Evolutionary conservation across 2,797 vertebrate species (phyloP), one percentile per base, ranked within the genome.

Genomic region (Ambastaia sidthimunki): DNA sequence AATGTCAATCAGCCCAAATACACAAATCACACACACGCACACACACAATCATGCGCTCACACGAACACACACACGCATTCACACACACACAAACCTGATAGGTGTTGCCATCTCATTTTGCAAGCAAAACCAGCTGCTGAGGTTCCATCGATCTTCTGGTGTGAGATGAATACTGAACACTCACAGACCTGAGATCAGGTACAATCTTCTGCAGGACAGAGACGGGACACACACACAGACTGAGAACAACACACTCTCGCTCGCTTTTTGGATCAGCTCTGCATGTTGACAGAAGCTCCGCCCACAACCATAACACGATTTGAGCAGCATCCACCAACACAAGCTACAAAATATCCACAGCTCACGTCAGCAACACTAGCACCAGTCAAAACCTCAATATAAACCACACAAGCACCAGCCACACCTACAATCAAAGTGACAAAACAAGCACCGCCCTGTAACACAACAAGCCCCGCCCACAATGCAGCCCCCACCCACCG

Each of bases 151-250:
- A 90, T 90, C 84, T 82, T 67, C 84, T 59, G 59, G 78, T 66
- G 55, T 80, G 85, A 80, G 25, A 28, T 81, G 88, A 91, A 91
- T 89, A 87, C 87, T 85, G 88, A 91, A 86, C 48, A 78, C 44
- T 70, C 78, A 79, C 82, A 21, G 80, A 69, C 16, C 21, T 28
- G 57, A 60, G 57, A 60, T 23, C 57, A 6, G 23, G 19, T 23
- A 21, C 55, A 55, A 55, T 55, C n/a, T 37, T 54, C 52, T 54
- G 16, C 21, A 21, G 9, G 54, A 57, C n/a, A 57, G 18, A 71
- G 19, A 34, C 25, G 48, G 21, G 4, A 75, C 44, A 65, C 31
- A 76, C 15, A 65, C 73, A 62, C 71, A 19, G 7, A 72, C 31
- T 6, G 34, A 37, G 34, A 37, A 25, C n/a, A 15, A 50, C 48